Evolutionary conservation across 2,113 vertebrate genomes (phyloP).

Genomic region (Puntigrus tetrazona): DNA sequence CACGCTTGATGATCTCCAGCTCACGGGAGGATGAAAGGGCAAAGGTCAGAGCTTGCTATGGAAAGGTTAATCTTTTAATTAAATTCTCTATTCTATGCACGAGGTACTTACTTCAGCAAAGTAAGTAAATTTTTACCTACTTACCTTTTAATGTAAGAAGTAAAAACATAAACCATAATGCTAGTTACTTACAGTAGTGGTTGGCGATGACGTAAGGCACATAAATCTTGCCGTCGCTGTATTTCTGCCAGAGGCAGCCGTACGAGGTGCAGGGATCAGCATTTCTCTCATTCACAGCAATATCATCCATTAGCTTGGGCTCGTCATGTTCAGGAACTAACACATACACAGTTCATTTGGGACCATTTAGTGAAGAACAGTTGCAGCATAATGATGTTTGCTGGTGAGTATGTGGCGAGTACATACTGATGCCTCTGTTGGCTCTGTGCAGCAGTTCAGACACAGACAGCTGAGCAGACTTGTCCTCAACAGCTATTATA

Average conservation of each 20-base stretch:
- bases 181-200: slow-evolving; percentile 51
- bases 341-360: slow-evolving; percentile 12
- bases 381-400: not conserved
- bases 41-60: not conserved
- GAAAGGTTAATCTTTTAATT: too few species aligned
- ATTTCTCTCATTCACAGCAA: slow-evolving; percentile 51
- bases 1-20: slow-evolving; percentile 44
- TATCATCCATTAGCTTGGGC: slow-evolving; percentile 53
- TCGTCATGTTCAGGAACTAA: slow-evolving; percentile 51
- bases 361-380: not conserved
- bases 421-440: slow-evolving; percentile 64
- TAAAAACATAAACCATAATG: not conserved
- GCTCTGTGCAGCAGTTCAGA: slow-evolving; percentile 67
- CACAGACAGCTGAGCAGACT: slow-evolving; percentile 62
- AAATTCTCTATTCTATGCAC: too few species aligned
- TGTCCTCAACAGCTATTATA: slow-evolving; percentile 40
- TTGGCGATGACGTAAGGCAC: slow-evolving; percentile 59
- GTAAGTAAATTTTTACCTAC: too few species aligned
- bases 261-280: slow-evolving; percentile 55
- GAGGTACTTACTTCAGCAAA: too few species aligned
- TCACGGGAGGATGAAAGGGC: slow-evolving; percentile 46
- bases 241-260: slow-evolving; percentile 55
- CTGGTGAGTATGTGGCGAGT: not conserved
- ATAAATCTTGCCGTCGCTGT: slow-evolving; percentile 49
- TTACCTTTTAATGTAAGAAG: too few species aligned